Evolutionary conservation across 2,888 invertebrate species (phyloP).

Genomic region (Drosophila cognata): DNA sequence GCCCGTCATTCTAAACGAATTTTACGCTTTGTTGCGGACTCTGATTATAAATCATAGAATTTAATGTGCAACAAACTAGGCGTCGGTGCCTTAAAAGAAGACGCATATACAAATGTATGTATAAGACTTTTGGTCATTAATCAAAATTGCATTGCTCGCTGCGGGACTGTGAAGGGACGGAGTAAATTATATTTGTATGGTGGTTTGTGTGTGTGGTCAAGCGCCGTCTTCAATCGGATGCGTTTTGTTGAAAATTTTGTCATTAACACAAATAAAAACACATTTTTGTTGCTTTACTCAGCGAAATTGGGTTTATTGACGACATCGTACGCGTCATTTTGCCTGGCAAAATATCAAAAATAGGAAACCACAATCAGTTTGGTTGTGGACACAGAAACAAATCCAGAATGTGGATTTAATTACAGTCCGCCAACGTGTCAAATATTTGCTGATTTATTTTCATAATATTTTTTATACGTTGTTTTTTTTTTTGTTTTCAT

Average conservation of each 20-base stretch:
- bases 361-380: neutral
- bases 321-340: conserved; percentile 61
- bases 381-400: neutral
- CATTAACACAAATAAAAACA: conserved; percentile 71
- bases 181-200: conserved; percentile 1
- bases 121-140: conserved; percentile 61
- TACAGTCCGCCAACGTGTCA: neutral
- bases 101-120: conserved; percentile 33
- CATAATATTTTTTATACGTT: neutral
- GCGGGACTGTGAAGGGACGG: neutral
- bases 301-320: conserved; percentile 48
- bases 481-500: neutral
- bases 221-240: conserved; percentile 45
- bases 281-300: conserved; percentile 65
- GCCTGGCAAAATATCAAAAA: conserved; percentile 66
- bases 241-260: conserved; percentile 64
- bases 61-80: conserved; percentile 61
- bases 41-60: conserved; percentile 78
- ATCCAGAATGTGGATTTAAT: conserved; percentile 22
- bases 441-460: neutral
- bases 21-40: conserved; percentile 77
- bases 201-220: conserved; percentile 38
- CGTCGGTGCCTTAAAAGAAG: conserved; percentile 48
- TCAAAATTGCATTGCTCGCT: conserved; percentile 51
- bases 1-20: conserved; percentile 56